phyloP scores from a whole-genome alignment of 2,888 invertebrate species.

The Drosophila robusta region DNA sequence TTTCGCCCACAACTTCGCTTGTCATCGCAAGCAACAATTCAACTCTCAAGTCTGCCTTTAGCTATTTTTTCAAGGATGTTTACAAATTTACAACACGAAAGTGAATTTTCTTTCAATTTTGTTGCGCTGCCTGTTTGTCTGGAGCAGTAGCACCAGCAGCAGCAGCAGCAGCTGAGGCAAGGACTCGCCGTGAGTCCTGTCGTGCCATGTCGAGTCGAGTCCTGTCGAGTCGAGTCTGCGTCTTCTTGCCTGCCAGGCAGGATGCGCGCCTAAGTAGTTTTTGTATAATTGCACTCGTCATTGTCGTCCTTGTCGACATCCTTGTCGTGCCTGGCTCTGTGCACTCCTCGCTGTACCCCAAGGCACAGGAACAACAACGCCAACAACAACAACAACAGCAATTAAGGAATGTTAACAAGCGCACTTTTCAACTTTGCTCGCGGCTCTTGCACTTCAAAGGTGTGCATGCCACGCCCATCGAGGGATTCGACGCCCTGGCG shows the following conservation, averaged over 20 bases:
- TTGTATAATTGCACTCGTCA: conserved; percentile 81
- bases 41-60: conserved; percentile 56
- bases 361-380: conserved; percentile 29
- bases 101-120: conserved; percentile 82
- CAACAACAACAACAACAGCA: conserved; percentile 63
- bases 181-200: conserved; percentile 40
- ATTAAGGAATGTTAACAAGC: conserved; percentile 80
- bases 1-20: conserved; percentile 21
- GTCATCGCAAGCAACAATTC: conserved; percentile 56
- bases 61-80: conserved; percentile 80
- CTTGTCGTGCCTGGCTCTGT: conserved; percentile 34
- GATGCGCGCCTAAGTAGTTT: conserved; percentile 80
- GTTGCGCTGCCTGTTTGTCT: conserved; percentile 58
- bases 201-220: conserved; percentile 25
- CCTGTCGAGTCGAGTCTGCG: conserved; percentile 31
- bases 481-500: neutral
- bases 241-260: conserved; percentile 58
- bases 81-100: conserved; percentile 82
- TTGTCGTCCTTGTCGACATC: conserved; percentile 77
- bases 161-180: conserved; percentile 10
- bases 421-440: conserved; percentile 80
- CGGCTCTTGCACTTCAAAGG: conserved; percentile 79
- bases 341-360: conserved; percentile 13
- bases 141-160: conserved; percentile 13
- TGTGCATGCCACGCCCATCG: conserved; percentile 57